Evolutionary conservation across 92 coral and sea anemone species (phyloP).

Genomic region (Phenganax marumi): DNA sequence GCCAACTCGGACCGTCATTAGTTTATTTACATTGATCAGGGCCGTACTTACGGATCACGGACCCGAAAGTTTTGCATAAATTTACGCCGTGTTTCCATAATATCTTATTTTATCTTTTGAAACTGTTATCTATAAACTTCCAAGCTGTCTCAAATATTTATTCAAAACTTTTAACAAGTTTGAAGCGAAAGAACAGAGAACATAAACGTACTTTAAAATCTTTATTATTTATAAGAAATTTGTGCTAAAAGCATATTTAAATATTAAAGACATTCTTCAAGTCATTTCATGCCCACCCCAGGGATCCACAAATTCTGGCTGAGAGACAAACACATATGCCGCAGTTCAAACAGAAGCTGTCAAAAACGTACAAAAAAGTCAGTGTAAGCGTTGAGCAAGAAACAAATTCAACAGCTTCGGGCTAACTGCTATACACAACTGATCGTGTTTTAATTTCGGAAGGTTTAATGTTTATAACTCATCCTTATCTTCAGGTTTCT

Average conservation of each 20-base stretch:
- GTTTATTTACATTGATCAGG: too few relatives aligned
- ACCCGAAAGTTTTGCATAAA: too few relatives aligned
- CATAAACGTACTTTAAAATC: not conserved
- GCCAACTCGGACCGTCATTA: too few relatives aligned
- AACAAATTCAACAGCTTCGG: constrained; percentile 6
- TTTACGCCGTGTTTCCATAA: too few relatives aligned
- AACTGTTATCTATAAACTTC: not conserved
- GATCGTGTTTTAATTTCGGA: not conserved
- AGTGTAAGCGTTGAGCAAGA: not conserved
- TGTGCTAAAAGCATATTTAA: constrained; percentile 42
- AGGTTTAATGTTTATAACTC: constrained; percentile 65
- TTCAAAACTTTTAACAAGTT: not conserved
- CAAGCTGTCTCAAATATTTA: too few relatives aligned
- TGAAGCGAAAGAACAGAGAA: not conserved
- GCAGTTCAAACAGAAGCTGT: constrained; percentile 18
- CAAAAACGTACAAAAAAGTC: not conserved
- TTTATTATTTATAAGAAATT: constrained; percentile 34
- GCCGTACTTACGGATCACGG: too few relatives aligned
- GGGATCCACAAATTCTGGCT: not conserved
- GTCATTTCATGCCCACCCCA: not conserved
- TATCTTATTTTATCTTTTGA: not conserved
- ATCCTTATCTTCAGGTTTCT: constrained; percentile 96
- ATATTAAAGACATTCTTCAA: constrained; percentile 27
- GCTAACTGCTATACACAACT: constrained; percentile 8
- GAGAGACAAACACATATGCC: not conserved